Base-by-base conservation (phyloP, 2,888 invertebrate species). In the Acanthopleura granulata region DNA sequence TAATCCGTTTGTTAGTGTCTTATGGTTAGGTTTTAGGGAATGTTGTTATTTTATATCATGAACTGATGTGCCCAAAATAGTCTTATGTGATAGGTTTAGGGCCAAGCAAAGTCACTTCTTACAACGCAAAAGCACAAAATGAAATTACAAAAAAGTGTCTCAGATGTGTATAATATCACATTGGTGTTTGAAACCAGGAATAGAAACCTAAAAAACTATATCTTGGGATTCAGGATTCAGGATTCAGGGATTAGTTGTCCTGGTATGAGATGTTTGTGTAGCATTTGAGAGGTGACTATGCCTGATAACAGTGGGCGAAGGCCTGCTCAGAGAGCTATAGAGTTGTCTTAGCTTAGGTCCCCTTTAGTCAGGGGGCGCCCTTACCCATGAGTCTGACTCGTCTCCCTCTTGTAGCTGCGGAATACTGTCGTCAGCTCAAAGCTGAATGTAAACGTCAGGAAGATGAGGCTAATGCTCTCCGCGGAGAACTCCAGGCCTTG, bases 371-470 rank as follows among this genome's bases (percentile, higher is more conserved):
- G 74, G 79, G 81, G 77, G 82, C 75, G 78, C 82, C 80, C 78
- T 79, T 79, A 78, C 82, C 80, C 82, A 83, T 82, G 81, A 74
- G 82, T 82, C 81, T 83, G 82, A 84, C 83, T 75, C 79, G 79
- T 83, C 83, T 82, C 81, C 82, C 78, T 82, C 81, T 85, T 87
- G 79, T 82, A 85, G 85, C 84, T 76, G 82, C 83, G 75, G 84
- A 85, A 72, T 79, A 84, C 81, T 82, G 83, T 80, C 83, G 83
- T 78, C 81, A 82, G 81, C 78, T 84, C 79, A 82, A 83, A 81
- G 82, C 80, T 74, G 84, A 85, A 75, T 80, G 80, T 81, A 83
- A 82, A 74, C 76, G 74, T 71, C 77, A 79, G 74, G 80, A 83
- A 77, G 79, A 79, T 72, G 83, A 83, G 80, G 80, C 81, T 75